Evolutionary conservation across 2,888 invertebrate species (phyloP), one percentile per base, ranked within the genome.

Genomic region (Epistrophe eligans): DNA sequence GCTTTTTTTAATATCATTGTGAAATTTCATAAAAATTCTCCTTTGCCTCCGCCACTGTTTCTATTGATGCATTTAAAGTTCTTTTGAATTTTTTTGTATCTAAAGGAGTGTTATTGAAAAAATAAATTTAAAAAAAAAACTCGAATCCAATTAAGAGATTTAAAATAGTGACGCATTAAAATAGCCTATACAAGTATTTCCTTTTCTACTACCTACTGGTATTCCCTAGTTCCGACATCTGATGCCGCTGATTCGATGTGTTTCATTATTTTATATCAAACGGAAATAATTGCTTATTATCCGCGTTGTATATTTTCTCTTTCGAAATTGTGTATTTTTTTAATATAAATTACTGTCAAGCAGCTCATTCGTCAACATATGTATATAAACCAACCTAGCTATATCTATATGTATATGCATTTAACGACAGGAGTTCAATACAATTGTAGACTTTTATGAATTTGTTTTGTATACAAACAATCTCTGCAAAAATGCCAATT

Each of bases 141-240:
- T 52, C 19, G 1, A 32, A 62, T 64, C 24, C 28, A 32, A 66
- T 58, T 66, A 7, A 64, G 10, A 35, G 28, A 6, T 64, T 10
- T 10, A 15, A 11, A 7, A 15, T 5, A 43, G 17, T 19, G n/a
- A 43, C 40, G 28, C 7, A 66, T 48, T 35, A 35, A 19, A 66
- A 17, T 48, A 66, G 13, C 48, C 7, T 0, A 64, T 17, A 28
- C 35, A 4, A 5, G 8, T 40, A 71, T 52, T 77, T 77, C 77
- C 77, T 58, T 35, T 60, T 15, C 17, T 28, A 32, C 13, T 50
- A 13, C 64, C 3, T 60, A 17, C 2, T 35, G 60, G 58, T 60
- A 48, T 58, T 50, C 40, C 60, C 28, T 70, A 32, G 40, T 77
- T 60, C 32, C 60, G 38, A 45, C 57, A n/a, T 60, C 32, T 50